Percentiles rank a stretch among this genome's conserved stretches.
Conservation (phyloP, 2,797 vertebrate genomes). For the Myotis myotis region DNA sequence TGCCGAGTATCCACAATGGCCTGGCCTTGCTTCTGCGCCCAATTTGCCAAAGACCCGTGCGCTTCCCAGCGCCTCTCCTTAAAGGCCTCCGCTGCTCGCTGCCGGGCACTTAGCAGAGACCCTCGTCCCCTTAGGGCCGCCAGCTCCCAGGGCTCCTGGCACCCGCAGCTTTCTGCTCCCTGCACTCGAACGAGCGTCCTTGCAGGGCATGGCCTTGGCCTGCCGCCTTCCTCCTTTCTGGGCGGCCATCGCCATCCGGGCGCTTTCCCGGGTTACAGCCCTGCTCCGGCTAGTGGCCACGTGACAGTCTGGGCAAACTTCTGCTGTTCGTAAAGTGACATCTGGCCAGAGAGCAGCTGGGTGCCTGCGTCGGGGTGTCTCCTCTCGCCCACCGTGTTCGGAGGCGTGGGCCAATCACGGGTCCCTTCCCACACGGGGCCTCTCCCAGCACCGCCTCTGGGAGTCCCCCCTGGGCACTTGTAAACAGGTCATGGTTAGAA, state of each 20-base stretch:
- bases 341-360: background rate
- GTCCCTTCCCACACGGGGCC: background rate
- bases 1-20: accelerated
- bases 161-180: background rate
- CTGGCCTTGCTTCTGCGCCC: accelerated
- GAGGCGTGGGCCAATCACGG: background rate
- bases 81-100: accelerated
- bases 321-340: background rate
- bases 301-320: too few relatives aligned
- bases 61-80: background rate
- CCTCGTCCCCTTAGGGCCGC: accelerated
- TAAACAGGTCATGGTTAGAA: background rate
- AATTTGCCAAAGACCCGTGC: background rate
- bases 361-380: accelerated
- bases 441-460: background rate
- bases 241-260: accelerated
- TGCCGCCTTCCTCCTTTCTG: accelerated
- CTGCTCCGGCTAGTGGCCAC: too few relatives aligned
- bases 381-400: accelerated
- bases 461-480: background rate
- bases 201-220: accelerated
- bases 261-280: background rate
- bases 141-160: accelerated
- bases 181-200: background rate
- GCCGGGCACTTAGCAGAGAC: accelerated